A percentile compares a stretch with the other conserved stretches of the same genome.
Conservation (phyloP, 2,888 invertebrate species). For the Anoncus sp. region DNA sequence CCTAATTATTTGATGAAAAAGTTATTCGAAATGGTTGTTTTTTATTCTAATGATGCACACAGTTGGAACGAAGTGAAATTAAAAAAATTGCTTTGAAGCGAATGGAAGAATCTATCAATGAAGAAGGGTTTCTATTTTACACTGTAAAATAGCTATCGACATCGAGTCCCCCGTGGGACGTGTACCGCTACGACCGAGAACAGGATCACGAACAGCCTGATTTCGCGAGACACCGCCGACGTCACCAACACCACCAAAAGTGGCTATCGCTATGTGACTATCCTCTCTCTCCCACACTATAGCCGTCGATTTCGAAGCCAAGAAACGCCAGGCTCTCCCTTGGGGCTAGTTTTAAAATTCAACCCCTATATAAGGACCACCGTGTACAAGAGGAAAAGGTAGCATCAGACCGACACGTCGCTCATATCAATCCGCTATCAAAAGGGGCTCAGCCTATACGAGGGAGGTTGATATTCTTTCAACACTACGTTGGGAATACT, state of each 20-base stretch:
- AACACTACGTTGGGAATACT: conserved; percentile 4
- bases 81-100: background rate
- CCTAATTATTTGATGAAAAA: background rate
- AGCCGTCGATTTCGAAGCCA: conserved; percentile 56
- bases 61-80: background rate
- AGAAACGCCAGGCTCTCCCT: conserved; percentile 69
- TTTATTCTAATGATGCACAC: too few species aligned
- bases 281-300: conserved; percentile 16
- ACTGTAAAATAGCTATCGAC: conserved; percentile 61
- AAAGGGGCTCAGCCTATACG: background rate
- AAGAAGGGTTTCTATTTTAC: conserved; percentile 55
- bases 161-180: conserved; percentile 74
- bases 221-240: conserved; percentile 77
- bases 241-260: conserved; percentile 46
- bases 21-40: background rate
- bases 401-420: conserved; percentile 72
- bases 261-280: conserved; percentile 51
- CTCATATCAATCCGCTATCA: conserved; percentile 79
- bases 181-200: conserved; percentile 78
- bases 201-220: conserved; percentile 80
- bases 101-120: conserved; percentile 17
- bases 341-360: conserved; percentile 82
- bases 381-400: conserved; percentile 62
- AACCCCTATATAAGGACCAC: conserved; percentile 78
- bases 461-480: conserved; percentile 36